Percentiles rank a stretch among this genome's conserved stretches.
Evolutionary conservation across 2,888 invertebrate genomes (phyloP).

Genomic region (Drosophila barbarae): DNA sequence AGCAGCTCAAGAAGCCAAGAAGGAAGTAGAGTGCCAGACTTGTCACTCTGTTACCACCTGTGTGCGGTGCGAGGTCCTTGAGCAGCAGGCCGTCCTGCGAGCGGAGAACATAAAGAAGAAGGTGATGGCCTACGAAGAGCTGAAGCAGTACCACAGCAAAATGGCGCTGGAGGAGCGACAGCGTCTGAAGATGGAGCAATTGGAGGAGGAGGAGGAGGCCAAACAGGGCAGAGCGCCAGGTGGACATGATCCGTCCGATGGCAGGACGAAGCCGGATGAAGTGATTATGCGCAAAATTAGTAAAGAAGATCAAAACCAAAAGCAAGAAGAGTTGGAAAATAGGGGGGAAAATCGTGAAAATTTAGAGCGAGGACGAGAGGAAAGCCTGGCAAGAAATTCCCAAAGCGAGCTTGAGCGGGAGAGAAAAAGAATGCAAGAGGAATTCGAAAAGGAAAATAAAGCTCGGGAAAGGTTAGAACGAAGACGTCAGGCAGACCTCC

Average conservation of each 20-base stretch:
- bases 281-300: too few relatives aligned
- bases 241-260: neutral
- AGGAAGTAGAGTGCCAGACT: neutral
- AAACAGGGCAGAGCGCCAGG: neutral
- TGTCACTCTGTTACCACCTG: neutral
- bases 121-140: conserved; percentile 7
- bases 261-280: neutral
- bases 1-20: neutral
- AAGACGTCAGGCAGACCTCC: neutral
- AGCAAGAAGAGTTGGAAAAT: neutral
- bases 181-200: neutral
- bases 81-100: neutral
- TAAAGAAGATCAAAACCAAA: neutral
- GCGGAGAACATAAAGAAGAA: conserved; percentile 4
- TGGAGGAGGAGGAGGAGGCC: neutral
- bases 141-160: conserved; percentile 1
- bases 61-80: neutral
- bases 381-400: neutral
- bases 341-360: neutral
- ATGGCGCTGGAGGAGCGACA: neutral
- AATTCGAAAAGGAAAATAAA: neutral
- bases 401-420: too few relatives aligned
- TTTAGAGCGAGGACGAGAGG: too few relatives aligned
- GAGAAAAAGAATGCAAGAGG: neutral
- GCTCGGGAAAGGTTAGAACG: neutral